These are phyloP conservation scores for Heterotis niloticus DNA, from an alignment of 2,113 vertebrate genomes.

Conservation along the genomic window DNA sequence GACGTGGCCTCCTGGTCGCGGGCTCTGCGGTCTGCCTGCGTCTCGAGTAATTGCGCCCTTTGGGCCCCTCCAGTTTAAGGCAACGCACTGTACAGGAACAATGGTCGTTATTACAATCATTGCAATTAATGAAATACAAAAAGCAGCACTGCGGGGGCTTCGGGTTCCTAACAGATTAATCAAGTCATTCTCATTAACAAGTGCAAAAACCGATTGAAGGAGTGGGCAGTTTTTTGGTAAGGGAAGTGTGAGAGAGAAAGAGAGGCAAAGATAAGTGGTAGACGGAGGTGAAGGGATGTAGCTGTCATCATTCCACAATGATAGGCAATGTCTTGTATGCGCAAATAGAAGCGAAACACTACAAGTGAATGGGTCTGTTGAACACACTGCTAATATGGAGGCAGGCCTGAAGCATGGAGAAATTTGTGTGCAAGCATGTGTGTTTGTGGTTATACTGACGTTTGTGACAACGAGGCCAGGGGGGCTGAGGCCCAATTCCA, in stretches of 20 bases:
- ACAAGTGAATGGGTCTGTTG: no score
- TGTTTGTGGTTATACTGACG: neutral
- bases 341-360: no score
- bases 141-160: constrained; percentile 50
- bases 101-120: constrained; percentile 58
- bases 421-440: neutral
- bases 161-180: constrained; percentile 50
- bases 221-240: neutral
- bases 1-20: neutral
- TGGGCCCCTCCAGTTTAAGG: constrained; percentile 11
- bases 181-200: constrained; percentile 48
- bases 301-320: no score
- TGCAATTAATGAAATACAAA: constrained; percentile 67
- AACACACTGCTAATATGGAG: no score
- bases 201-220: constrained; percentile 30
- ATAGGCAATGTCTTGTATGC: no score
- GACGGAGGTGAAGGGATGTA: neutral
- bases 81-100: constrained; percentile 32
- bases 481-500: neutral
- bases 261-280: neutral
- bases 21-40: neutral
- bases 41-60: constrained; percentile 5
- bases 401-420: neutral
- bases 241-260: neutral
- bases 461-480: neutral